Evolutionary conservation across 1,140 invertebrate genomes (phyloP), one percentile per base, ranked within the genome.

Genomic region (Caerostris darwini): DNA sequence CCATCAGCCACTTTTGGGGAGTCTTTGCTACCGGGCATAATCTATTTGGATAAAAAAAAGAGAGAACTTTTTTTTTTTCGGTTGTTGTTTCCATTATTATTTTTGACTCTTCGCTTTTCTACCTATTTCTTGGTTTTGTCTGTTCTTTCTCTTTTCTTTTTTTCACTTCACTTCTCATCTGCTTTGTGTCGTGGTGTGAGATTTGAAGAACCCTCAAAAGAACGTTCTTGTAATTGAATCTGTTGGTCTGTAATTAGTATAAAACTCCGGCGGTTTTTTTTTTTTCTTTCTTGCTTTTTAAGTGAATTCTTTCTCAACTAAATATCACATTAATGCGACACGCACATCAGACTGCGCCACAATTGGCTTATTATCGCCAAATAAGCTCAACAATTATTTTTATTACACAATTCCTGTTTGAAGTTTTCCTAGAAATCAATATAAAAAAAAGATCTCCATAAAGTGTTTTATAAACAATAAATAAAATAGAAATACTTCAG

Each of bases 171-270:
- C 19, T 90, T 14, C 8, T 34, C 17, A 14, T 7, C 7, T 50
- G 67, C 54, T 87, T 93, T 93, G 59, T 71, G 92, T 93, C 82
- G 92, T 59, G 57, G 71, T 83, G 90, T n/a, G 67, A 87, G 83
- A 87, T 67, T 93, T 71, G 57, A 81, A 87, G 90, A 81, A 10
- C 58, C 14, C 64, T 77, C 57, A 71, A 58, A 71, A 61, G 85
- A 93, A 71, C 59, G 4, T 87, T 86, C 67, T 71, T 87, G 92
- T 87, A 93, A 93, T 93, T 93, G 92, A 93, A 93, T 93, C 59
- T 93, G 92, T 87, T 93, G 67, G 82, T 87, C 83, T 87, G 83
- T 93, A 93, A 93, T 93, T 93, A 93, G 83, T 77, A 8, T 19
- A 54, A 87, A 87, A 87, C 53, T 82, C 82, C 61, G 61, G 59